Evolutionary conservation across 2,797 vertebrate genomes (phyloP).

Genomic region (Sebastiscus tertius): DNA sequence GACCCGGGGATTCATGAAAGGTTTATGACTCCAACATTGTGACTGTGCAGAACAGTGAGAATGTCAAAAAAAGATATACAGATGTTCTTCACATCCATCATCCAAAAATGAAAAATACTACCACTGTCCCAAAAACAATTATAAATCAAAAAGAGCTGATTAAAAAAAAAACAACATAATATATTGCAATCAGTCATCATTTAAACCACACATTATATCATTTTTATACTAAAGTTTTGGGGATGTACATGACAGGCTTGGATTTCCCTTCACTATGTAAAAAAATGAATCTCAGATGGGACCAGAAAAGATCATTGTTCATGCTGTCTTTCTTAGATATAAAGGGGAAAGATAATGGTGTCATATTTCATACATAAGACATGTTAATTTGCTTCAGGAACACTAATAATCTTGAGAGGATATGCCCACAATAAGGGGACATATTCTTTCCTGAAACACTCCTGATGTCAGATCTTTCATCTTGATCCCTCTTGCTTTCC

Average conservation of each 20-base stretch:
- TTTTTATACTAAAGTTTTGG: not conserved
- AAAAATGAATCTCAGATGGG: not conserved
- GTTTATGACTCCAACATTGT: conserved; percentile 80
- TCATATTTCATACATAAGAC: not conserved
- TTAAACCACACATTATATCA: not conserved
- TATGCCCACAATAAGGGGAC: not conserved
- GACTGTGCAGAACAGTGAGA: conserved; percentile 69
- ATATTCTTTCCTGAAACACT: not conserved
- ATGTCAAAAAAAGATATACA: conserved; percentile 73
- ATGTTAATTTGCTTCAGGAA: not conserved
- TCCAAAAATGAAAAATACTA: conserved; percentile 64
- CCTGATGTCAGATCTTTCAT: not conserved
- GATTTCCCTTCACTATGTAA: conserved; percentile 1
- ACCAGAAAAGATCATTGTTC: not conserved
- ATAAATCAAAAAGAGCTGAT: conserved; percentile 41
- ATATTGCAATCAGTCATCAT: conserved; percentile 7
- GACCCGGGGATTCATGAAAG: conserved; percentile 79
- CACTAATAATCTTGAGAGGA: not conserved
- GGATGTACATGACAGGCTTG: conserved; percentile 3
- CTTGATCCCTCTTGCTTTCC: not conserved
- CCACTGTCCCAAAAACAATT: conserved; percentile 48
- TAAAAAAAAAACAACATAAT: conserved; percentile 49
- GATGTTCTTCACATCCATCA: conserved; percentile 72
- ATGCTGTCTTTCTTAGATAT: not conserved
- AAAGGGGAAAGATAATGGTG: not conserved